Evolutionary conservation across 2,113 vertebrate species (phyloP), one percentile per base, ranked within the genome.

Genomic region (Struthio camelus): DNA sequence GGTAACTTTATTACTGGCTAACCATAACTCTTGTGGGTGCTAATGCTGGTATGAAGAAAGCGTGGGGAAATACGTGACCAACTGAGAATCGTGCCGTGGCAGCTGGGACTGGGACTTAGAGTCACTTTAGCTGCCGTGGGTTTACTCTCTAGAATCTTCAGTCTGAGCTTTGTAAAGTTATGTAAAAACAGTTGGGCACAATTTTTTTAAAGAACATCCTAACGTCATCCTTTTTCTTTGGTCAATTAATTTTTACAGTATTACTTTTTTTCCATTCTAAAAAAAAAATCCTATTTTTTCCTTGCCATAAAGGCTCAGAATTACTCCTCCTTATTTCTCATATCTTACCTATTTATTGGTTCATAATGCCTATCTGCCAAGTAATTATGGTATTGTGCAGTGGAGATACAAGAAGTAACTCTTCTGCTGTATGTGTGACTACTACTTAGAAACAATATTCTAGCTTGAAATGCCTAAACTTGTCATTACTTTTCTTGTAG

Each of bases 321-420:
- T 84, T 86, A 44, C 10, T 66, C 19, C 75, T 93, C 48, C 28
- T 73, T 38, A 42, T 11, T 79, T 82, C 9, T 56, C 1, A 0
- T 66, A 11, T 81, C 50, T 58, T 82, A 16, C 0, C 1, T 69
- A 23, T 25, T 80, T 70, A 18, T 0, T 22, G 40, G 14, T 46
- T 88, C 38, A 5, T 76, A 82, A 34, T 77, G 9, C 9, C 59
- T 64, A 4, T 36, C 19, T 51, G 11, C 62, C 77, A 64, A 61
- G 38, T 80, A 73, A 34, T 67, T 16, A n/a, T 91, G 27, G 11
- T 80, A 20, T 20, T 83, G 17, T 6, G 32, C 58, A 87, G 28
- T 59, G 42, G 32, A 82, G 91, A 65, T 28, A 48, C 15, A 51
- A 20, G 6, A 27, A 6, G 36, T 87, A 16, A 32, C 56, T 58